Evolutionary conservation across 30 jellyfish, hydroid and myxozoan genomes (phyloP), one percentile per base, ranked within the genome.

Genomic region (Cassiopea andromeda): DNA sequence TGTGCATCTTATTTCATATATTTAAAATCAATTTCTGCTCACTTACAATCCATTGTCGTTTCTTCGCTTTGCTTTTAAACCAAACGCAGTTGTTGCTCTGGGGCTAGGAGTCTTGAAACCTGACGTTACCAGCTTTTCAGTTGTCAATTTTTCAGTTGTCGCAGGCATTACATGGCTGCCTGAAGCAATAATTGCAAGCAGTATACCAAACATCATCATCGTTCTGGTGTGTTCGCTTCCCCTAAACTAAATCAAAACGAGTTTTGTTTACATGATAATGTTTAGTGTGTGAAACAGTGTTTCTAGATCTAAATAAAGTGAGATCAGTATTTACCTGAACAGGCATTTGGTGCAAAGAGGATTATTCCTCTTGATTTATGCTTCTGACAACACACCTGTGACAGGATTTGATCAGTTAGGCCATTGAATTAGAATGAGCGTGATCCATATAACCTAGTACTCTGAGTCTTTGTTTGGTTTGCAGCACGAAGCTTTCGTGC

Each of bases 21-120:
- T n/a, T n/a, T n/a, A n/a, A n/a, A n/a, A n/a, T n/a, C n/a, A n/a
- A n/a, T n/a, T n/a, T 61, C 4, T 61, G 73, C 17, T 15, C 48
- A 60, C 76, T 48, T 18, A 77, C 86, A 60, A 12, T 3, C 8
- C 49, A 38, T 72, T 81, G 15, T 60, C 82, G 18, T 81, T 81
- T 38, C 73, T 68, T 19, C 44, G 48, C 73, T 82, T 66, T 44
- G 68, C 9, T 61, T 7, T 81, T 49, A 81, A 44, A 73, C 82
- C 70, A 67, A 60, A 81, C 1, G 57, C 90, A 44, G 90, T 67
- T 16, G 90, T 81, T 61, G 90, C 82, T 1, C 46, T 47, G 18
- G 73, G 67, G 44, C 59, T 78, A 5, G 48, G 6, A 12, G 49
- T 14, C 1, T 69, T 49, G 8, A 18, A 16, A 69, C 17, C 46